Percentiles rank a stretch among this genome's conserved stretches.
Evolutionary conservation across 2,797 vertebrate species (phyloP).

Genomic region (Hypotaenidia okinawae): DNA sequence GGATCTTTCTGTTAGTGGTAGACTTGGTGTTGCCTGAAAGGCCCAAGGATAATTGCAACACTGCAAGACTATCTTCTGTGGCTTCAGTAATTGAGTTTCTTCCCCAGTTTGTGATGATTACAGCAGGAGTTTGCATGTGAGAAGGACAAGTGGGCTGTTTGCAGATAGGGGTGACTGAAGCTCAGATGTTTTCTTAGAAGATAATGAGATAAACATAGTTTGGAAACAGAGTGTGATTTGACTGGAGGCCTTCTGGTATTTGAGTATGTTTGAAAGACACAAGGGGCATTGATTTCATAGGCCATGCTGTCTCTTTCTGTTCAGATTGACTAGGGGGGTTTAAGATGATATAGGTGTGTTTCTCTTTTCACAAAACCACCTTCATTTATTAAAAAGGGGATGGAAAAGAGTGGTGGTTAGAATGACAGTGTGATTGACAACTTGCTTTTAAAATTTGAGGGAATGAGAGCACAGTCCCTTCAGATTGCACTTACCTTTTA

Average conservation of each 20-base stretch:
- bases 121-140: neutral
- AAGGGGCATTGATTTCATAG: conserved; percentile 17
- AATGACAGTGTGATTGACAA: conserved; percentile 34
- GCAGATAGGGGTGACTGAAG: neutral
- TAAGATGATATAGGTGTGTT: neutral
- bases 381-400: neutral
- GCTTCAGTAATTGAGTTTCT: conserved; percentile 4
- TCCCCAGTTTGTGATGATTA: conserved; percentile 3
- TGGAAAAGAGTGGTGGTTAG: neutral
- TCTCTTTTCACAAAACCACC: neutral
- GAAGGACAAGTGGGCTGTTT: neutral
- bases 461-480: conserved; percentile 5
- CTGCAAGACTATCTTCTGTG: neutral
- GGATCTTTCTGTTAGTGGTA: neutral
- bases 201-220: neutral
- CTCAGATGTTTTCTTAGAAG: neutral
- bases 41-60: conserved; percentile 8
- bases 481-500: conserved; percentile 16
- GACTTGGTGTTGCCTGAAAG: neutral
- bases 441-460: conserved; percentile 15
- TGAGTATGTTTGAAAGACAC: neutral
- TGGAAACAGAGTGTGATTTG: neutral
- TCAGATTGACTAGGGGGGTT: neutral
- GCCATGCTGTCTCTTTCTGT: neutral
- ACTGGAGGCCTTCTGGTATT: conserved; percentile 12